Evolutionary conservation across 1,140 invertebrate species (phyloP), one percentile per base, ranked within the genome.

Genomic region (Acromyrmex heyeri): DNA sequence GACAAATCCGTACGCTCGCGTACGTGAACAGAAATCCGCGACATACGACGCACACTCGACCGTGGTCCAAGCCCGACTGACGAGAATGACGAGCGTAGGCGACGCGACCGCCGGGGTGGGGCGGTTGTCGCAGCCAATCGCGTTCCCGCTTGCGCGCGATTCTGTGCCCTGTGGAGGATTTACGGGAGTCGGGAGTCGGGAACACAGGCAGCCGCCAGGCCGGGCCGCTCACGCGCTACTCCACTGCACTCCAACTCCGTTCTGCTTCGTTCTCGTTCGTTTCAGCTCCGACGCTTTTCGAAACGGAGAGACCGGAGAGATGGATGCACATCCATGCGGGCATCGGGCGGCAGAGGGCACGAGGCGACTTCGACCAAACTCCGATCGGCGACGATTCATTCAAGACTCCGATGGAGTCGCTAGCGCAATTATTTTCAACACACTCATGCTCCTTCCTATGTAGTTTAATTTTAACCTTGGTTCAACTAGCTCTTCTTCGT

Each of bases 21-120:
- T 91, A 86, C 91, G 86, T 85, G 75, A 79, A 69, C 83, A 91
- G 7, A 92, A 70, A 91, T 70, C 88, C 87, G 91, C 93, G 75
- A 90, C 85, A 88, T 87, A 73, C 91, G 89, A 92, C 77, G 62
- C 88, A 61, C 78, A 85, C 91, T 79, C 89, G 82, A 93, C 87
- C 91, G 89, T 90, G 92, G 92, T 77, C 86, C 92, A 91, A 94
- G 92, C 91, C 91, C 93, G 90, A 95, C 94, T 95, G 93, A 92
- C 72, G 69, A 61, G 65, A 69, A 65, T 44, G 83, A 57, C 64
- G 85, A 30, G 53, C 18, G 50, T 16, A 30, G 50, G 30, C 73
- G 73, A 5, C 57, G 55, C 50, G 24, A 18, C n/a, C 34, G n/a
- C 21, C 83, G 88, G 91, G 59, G 90, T 88, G 86, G 89, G 88